Percentiles rank a stretch among this genome's conserved stretches.
Evolutionary conservation across 2,888 invertebrate species (phyloP).

Genomic region (Drosophila suboccidentalis): DNA sequence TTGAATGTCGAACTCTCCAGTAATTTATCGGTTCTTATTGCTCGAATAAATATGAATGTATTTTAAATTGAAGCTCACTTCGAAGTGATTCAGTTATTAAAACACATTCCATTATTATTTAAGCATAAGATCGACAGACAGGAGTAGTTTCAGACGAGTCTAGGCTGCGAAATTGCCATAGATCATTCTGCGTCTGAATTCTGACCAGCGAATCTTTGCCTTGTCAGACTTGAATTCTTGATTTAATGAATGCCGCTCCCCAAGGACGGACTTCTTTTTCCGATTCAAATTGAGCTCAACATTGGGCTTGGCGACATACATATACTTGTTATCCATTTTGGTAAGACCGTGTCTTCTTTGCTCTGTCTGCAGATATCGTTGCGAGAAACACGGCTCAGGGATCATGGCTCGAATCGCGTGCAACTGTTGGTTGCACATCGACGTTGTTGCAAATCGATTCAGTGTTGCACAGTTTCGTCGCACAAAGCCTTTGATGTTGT

Average conservation of each 20-base stretch:
- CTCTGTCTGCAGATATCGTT: not conserved
- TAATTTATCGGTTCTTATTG: conserved; percentile 12
- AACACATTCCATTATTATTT: not conserved
- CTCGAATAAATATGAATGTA: conserved; percentile 3
- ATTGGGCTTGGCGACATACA: not conserved
- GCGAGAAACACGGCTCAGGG: not conserved
- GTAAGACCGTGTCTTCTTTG: not conserved
- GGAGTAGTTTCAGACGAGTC: not conserved
- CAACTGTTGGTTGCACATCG: not conserved
- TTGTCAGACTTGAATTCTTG: conserved; percentile 2
- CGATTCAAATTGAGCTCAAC: not conserved
- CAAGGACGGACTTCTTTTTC: not conserved
- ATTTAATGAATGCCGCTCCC: not conserved
- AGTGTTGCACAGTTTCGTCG: not conserved
- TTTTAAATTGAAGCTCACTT: conserved; percentile 10
- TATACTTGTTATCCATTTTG: not conserved
- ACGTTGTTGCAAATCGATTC: not conserved
- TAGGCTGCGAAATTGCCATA: conserved; percentile 34
- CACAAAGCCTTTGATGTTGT: not conserved
- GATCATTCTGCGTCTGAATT: conserved; percentile 53
- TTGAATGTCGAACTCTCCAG: conserved; percentile 4
- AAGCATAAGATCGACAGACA: not conserved
- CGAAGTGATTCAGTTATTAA: conserved; percentile 9
- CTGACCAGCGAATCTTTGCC: conserved; percentile 43
- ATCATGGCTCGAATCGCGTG: not conserved